Percentiles rank a stretch among this genome's conserved stretches.
These are phyloP conservation scores for Ptychodera flava DNA, from an alignment of 35 echinoderm and acorn worm species.

Conservation along the genomic window DNA sequence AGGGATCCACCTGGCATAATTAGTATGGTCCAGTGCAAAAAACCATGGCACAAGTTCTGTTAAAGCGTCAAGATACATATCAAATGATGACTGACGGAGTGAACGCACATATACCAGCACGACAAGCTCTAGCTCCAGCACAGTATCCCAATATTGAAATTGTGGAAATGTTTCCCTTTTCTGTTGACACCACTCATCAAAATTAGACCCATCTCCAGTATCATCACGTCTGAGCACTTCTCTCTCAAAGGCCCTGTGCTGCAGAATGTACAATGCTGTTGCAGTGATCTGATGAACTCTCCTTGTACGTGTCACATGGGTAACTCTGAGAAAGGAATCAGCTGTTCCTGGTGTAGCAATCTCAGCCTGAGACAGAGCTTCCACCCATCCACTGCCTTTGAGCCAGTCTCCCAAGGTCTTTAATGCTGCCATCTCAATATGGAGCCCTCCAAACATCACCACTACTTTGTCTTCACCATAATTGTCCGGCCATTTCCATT, in stretches of 20 bases:
- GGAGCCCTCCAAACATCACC: constrained; percentile 42
- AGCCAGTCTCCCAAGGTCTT: constrained; percentile 9
- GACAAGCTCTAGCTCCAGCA: constrained; percentile 28
- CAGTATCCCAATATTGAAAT: constrained; percentile 35
- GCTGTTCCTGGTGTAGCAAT: constrained; percentile 14
- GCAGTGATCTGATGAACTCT: constrained; percentile 10
- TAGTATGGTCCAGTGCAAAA: constrained; percentile 31
- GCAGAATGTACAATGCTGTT: neutral
- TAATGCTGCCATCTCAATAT: too few relatives aligned
- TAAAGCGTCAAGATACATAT: constrained; percentile 32
- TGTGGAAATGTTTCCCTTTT: constrained; percentile 7
- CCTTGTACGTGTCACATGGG: neutral
- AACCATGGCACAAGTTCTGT: constrained; percentile 32
- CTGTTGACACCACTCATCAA: constrained; percentile 8
- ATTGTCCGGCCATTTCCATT: constrained; percentile 43
- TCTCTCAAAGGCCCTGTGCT: neutral
- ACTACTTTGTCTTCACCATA: constrained; percentile 49
- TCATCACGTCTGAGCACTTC: neutral
- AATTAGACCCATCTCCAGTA: neutral
- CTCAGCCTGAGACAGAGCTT: constrained; percentile 4
- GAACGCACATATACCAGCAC: constrained; percentile 24
- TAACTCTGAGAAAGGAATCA: neutral
- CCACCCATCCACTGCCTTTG: constrained; percentile 14
- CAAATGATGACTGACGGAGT: constrained; percentile 15
- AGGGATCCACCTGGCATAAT: constrained; percentile 57